phyloP scores from a whole-genome alignment of 2,888 invertebrate species.

The Cerastis rubricosa region DNA sequence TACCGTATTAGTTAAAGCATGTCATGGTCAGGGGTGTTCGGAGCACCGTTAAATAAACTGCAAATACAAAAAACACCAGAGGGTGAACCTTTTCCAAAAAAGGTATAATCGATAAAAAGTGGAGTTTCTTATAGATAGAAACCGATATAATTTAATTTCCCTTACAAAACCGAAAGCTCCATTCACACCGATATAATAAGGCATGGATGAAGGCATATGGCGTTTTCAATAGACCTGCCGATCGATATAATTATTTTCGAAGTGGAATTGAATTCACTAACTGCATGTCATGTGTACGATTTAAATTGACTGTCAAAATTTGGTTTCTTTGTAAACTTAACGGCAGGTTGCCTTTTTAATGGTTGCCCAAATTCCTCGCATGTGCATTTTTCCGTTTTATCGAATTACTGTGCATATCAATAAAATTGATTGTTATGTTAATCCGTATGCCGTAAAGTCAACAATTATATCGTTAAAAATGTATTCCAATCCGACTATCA shows the following conservation, averaged over 20 bases:
- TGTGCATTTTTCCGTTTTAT: conserved; percentile 10
- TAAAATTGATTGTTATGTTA: conserved; percentile 22
- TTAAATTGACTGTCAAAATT: conserved; percentile 45
- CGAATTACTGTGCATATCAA: conserved; percentile 15
- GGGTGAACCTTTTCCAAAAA: conserved; percentile 62
- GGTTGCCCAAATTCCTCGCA: not conserved
- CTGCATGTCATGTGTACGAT: conserved; percentile 66
- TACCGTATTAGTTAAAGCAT: conserved; percentile 39
- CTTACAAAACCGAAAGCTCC: conserved; percentile 77
- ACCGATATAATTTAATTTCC: conserved; percentile 82
- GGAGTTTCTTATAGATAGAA: conserved; percentile 69
- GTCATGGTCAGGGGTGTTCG: conserved; percentile 50
- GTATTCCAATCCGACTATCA: not conserved
- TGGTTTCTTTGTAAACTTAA: conserved; percentile 38
- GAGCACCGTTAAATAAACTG: conserved; percentile 75
- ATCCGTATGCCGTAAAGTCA: not conserved
- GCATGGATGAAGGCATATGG: conserved; percentile 79
- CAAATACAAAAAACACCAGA: conserved; percentile 72
- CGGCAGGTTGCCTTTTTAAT: conserved; percentile 33
- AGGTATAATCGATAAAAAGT: conserved; percentile 70
- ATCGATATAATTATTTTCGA: conserved; percentile 74
- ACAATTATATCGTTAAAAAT: conserved; percentile 2
- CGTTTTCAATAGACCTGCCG: conserved; percentile 75
- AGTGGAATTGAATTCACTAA: conserved; percentile 60
- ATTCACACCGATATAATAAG: conserved; percentile 78